Base-by-base conservation (phyloP, 2,888 invertebrate genomes). In the Erynnis tages region DNA sequence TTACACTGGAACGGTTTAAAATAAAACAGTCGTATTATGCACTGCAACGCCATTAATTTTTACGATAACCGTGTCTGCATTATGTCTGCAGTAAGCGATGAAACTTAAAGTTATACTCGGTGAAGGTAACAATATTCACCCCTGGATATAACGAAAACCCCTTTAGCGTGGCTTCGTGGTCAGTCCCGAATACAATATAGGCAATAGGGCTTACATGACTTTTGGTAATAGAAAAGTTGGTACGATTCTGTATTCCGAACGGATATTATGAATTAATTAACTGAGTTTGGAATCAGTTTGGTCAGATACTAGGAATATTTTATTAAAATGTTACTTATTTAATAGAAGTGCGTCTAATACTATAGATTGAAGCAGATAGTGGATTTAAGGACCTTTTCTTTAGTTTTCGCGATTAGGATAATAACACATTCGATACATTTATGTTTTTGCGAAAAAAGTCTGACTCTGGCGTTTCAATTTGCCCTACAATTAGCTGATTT, bases 11-110 rank as follows among this genome's bases (percentile, higher is more conserved):
- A 40, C 16, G 3, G 13, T 30, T 37, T 50, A 43, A 49, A 49
- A 30, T 55, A 56, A 58, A 59, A 59, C 56, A 53, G 44, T 27
- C 49, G 59, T 65, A 63, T 64, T 71, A 71, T 71, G 65, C 69
- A 66, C 64, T 67, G 70, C 60, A 63, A 27, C 61, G 65, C 67
- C 65, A 71, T 82, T 73, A 79, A 69, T 78, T 78, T 81, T 83
- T 80, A 82, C 72, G 79, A 76, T 79, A 72, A 84, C 76, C 66
- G 69, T 60, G 62, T 66, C 68, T 71, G 72, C 73, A 74, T n/a
- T n/a, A n/a, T n/a, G n/a, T n/a, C n/a, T 77, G 76, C 72, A 66
- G 73, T 69, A 71, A 72, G 73, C 74, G 73, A 73, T 69, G 75
- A 74, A 72, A 66, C 66, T 69, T 65, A 66, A 71, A 70, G 62